A percentile compares a stretch with the other conserved stretches of the same genome.
These are phyloP conservation scores for Muscina levida DNA, from an alignment of 2,888 invertebrate species.

Conservation along the genomic window DNA sequence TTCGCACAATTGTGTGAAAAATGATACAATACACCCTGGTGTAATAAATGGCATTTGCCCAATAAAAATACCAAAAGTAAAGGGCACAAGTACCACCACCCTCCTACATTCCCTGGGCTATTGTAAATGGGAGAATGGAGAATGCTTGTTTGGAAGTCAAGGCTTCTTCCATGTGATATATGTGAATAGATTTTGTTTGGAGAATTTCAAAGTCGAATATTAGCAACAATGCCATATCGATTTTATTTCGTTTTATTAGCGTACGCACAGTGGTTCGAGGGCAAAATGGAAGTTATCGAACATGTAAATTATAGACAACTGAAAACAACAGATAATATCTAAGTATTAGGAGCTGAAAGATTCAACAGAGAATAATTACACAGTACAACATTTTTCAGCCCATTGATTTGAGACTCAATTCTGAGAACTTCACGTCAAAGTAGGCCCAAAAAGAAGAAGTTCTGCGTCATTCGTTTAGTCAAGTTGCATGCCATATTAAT, in stretches of 20 bases:
- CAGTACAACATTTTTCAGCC: too few relatives aligned
- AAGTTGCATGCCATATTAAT: too few relatives aligned
- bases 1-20: constrained; percentile 58
- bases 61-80: constrained; percentile 34
- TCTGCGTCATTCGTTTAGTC: too few relatives aligned
- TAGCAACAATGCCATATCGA: constrained; percentile 54
- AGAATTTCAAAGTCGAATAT: constrained; percentile 25
- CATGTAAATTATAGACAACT: too few relatives aligned
- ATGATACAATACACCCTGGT: constrained; percentile 69
- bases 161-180: constrained; percentile 9
- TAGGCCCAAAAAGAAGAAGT: too few relatives aligned
- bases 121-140: too few relatives aligned
- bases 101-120: not conserved
- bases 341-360: too few relatives aligned
- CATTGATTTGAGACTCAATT: too few relatives aligned
- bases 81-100: constrained; percentile 7
- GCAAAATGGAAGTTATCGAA: not conserved
- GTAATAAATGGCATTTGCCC: constrained; percentile 65
- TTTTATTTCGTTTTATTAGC: constrained; percentile 26
- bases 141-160: not conserved
- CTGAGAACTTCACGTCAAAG: too few relatives aligned
- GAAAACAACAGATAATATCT: too few relatives aligned
- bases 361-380: too few relatives aligned
- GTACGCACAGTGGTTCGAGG: constrained; percentile 7
- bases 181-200: constrained; percentile 24